These are phyloP conservation scores for Notothenia rossii DNA, from an alignment of 2,113 vertebrate species.

Conservation along the genomic window DNA sequence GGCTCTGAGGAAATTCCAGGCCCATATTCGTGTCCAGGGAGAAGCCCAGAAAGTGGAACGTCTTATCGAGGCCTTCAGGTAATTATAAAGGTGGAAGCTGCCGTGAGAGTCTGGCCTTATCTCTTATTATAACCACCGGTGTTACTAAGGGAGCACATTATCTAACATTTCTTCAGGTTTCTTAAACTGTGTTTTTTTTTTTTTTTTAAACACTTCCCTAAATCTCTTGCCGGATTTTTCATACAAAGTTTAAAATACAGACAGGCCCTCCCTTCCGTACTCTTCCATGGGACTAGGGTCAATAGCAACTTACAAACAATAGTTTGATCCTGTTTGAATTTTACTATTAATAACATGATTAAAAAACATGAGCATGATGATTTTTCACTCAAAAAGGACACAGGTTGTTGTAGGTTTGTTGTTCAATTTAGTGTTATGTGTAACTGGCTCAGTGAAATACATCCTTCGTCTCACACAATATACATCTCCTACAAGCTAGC, in stretches of 20 bases:
- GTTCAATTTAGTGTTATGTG: no score
- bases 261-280: no score
- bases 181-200: neutral
- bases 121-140: neutral
- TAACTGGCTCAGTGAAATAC: no score
- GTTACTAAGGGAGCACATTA: neutral
- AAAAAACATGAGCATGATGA: no score
- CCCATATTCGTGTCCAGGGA: slow-evolving; percentile 97
- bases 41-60: slow-evolving; percentile 98
- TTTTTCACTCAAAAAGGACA: no score
- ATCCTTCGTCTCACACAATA: no score
- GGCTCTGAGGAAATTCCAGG: slow-evolving; percentile 97
- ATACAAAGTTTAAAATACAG: neutral
- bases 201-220: neutral
- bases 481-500: no score
- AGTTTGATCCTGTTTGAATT: no score
- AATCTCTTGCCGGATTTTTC: neutral
- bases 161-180: neutral
- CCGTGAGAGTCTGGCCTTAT: neutral
- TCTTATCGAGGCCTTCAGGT: slow-evolving; percentile 98
- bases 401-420: no score
- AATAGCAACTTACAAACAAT: no score
- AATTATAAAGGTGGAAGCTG: slow-evolving; percentile 11
- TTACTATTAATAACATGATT: no score
- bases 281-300: no score